Base-by-base conservation (phyloP, 2,888 invertebrate genomes). In the Brassicogethes aeneus region DNA sequence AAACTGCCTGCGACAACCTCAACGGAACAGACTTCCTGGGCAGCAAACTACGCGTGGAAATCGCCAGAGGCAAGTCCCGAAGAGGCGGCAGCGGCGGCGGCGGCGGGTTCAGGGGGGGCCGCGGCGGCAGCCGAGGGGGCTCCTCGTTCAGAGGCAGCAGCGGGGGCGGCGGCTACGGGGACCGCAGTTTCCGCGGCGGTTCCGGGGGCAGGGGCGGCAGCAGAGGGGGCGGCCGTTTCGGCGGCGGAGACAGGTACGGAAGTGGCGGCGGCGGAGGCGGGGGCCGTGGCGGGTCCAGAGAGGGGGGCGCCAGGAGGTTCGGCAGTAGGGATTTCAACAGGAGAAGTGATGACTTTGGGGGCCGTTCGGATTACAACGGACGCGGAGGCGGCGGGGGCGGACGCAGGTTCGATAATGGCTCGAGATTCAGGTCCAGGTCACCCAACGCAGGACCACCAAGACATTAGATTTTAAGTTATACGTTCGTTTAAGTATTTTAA, bases 21-120 rank as follows among this genome's bases (percentile, higher is more conserved):
- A 91, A 92, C 61, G 91, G 91, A 49, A 81, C 85, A 51, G 88
- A 89, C 68, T 79, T 91, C 63, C 74, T 89, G 72, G 91, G 91
- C 56, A 84, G 86, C 56, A 89, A 89, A 60, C 72, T 92, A 52
- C 77, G 90, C 60, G 91, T 92, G 46, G 91, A 92, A 71, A 82
- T 91, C 57, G 89, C 89, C 42, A 79, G 88, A 53, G 86, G 86
- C 55, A 77, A 85, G 50, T 81, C 85, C 48, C 77, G 86, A 35
- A 72, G 78, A 45, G 71, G 76, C 41, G 72, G 78, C 42, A 70
- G 74, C 36, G 67, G 75, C 38, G 75, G 78, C 50, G 75, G 75
- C 56, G 69, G 77, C 15, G 75, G 78, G 45, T 70, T 75, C 33
- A 70, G 75, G 3, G 69, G 73, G 35, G 69, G 72, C 17, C 57